phyloP scores from a whole-genome alignment of 92 coral and sea anemone species.

The Pocillopora grandis region DNA sequence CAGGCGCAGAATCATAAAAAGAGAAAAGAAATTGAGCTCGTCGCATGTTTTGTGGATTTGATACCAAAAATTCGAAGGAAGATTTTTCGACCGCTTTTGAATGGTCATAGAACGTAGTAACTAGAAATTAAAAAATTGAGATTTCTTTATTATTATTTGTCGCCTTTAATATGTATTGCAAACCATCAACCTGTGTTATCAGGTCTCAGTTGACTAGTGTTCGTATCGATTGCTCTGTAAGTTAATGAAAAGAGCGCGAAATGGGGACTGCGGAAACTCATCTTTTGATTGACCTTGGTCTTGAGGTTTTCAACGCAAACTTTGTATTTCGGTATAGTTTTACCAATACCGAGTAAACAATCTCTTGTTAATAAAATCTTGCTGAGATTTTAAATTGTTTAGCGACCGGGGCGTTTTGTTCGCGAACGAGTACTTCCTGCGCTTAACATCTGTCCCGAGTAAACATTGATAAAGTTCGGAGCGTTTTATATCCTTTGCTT shows the following conservation, averaged over 20 bases:
- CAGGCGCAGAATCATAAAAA: slow-evolving; percentile 32
- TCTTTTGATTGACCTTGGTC: slow-evolving; percentile 14
- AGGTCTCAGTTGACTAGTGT: slow-evolving; percentile 5
- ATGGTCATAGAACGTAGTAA: slow-evolving; percentile 14
- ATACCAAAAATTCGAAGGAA: neutral
- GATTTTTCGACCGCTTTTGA: neutral
- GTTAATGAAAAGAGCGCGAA: slow-evolving; percentile 8
- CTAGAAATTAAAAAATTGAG: slow-evolving; percentile 32
- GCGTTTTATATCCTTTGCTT: slow-evolving; percentile 40
- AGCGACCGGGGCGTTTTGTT: slow-evolving; percentile 46
- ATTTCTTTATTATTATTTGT: slow-evolving; percentile 20
- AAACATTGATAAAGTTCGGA: slow-evolving; percentile 46
- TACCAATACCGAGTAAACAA: slow-evolving; percentile 47
- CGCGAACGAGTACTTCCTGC: slow-evolving; percentile 42
- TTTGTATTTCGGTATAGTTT: slow-evolving; percentile 39
- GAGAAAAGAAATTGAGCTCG: neutral
- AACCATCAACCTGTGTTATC: slow-evolving; percentile 6
- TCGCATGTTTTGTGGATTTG: slow-evolving; percentile 4
- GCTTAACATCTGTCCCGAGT: slow-evolving; percentile 40
- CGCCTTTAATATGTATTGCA: slow-evolving; percentile 20
- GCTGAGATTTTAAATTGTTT: slow-evolving; percentile 70
- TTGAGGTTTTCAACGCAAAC: slow-evolving; percentile 35
- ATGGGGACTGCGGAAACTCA: slow-evolving; percentile 15
- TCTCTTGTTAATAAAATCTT: slow-evolving; percentile 60
- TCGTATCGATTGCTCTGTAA: slow-evolving; percentile 11